Evolutionary conservation across 2,888 invertebrate species (phyloP), one percentile per base, ranked within the genome.

Genomic region (Anodontia alba): DNA sequence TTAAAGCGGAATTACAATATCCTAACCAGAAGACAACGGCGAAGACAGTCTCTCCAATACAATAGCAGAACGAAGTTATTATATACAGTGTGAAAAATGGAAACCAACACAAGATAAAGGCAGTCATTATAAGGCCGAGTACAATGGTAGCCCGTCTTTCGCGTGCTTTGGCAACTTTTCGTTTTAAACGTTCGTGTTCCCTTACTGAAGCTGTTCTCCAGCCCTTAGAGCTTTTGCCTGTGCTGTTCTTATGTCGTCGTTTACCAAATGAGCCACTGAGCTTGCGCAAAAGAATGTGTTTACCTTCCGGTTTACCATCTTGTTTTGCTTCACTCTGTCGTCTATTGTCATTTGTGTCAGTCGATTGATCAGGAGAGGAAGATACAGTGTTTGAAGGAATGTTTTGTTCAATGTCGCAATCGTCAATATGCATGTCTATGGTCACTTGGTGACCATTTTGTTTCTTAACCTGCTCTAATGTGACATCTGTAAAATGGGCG

Each of bases 91-190:
- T 97, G 96, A 99, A 99, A 95, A 99, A 99, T 0, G 99, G 99
- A 93, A 99, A 95, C 99, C 99, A 99, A 94, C 99, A 99, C 79
- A 98, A 97, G 91, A 99, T 99, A 94, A 99, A 99, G 90, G 99
- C 98, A 84, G 98, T 99, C 98, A 99, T 98, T 89, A 99, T 99
- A 82, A 99, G 96, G 51, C 99, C 99, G 87, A 99, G 95, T 87
- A 99, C 99, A 33, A 99, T 95, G 0, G 99, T 99, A 1, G 99
- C 99, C 67, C 99, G 96, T 92, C 99, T 97, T 95, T 99, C 99
- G 94, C 98, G 98, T 92, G 99, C 98, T 87, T 98, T 96, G 0
- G 99, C 99, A 91, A 99, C 96, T 90, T 98, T 96, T 80, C 98
- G 96, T 95, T 98, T 98, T 94, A 99, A 98, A 87, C 98, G 96